A percentile compares a stretch with the other conserved stretches of the same genome.
phyloP scores from a whole-genome alignment of 2,888 invertebrate genomes.

The Netelia virgata region DNA sequence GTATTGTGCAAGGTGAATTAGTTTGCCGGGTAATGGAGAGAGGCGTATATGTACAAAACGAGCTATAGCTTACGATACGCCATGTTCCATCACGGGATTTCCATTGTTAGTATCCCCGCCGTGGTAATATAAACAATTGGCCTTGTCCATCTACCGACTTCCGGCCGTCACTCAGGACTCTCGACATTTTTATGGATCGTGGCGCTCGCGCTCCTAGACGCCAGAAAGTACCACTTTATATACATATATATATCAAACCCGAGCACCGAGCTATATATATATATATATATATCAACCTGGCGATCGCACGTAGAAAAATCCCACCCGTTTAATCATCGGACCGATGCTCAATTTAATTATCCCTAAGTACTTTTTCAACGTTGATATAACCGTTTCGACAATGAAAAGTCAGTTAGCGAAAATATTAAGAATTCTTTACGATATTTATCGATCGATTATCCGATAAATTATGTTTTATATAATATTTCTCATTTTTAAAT shows the following conservation, averaged over 20 bases:
- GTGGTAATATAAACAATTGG: slow-evolving; percentile 84
- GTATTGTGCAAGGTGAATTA: slow-evolving; percentile 43
- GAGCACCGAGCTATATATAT: slow-evolving; percentile 25
- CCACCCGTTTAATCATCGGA: slow-evolving; percentile 56
- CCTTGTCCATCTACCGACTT: slow-evolving; percentile 84
- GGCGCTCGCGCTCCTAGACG: slow-evolving; percentile 73
- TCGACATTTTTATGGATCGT: slow-evolving; percentile 84
- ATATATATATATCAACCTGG: slow-evolving; percentile 13
- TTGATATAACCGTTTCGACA: background rate
- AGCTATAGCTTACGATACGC: slow-evolving; percentile 67
- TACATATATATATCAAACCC: slow-evolving; percentile 42
- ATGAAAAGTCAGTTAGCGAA: too few relatives aligned
- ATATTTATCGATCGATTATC: too few relatives aligned
- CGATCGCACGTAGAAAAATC: background rate
- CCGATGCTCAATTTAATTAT: slow-evolving; percentile 25
- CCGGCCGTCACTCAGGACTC: slow-evolving; percentile 84
- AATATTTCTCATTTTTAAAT: too few relatives aligned
- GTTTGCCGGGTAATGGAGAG: slow-evolving; percentile 45
- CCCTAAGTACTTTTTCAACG: background rate
- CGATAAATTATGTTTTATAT: too few relatives aligned
- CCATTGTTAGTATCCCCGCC: slow-evolving; percentile 80
- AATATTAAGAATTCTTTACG: too few relatives aligned
- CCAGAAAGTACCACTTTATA: slow-evolving; percentile 59
- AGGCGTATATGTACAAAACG: slow-evolving; percentile 22
- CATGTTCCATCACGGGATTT: slow-evolving; percentile 74